These are phyloP conservation scores for Chrysemys picta DNA, from an alignment of 2,113 vertebrate genomes.

Conservation along the genomic window DNA sequence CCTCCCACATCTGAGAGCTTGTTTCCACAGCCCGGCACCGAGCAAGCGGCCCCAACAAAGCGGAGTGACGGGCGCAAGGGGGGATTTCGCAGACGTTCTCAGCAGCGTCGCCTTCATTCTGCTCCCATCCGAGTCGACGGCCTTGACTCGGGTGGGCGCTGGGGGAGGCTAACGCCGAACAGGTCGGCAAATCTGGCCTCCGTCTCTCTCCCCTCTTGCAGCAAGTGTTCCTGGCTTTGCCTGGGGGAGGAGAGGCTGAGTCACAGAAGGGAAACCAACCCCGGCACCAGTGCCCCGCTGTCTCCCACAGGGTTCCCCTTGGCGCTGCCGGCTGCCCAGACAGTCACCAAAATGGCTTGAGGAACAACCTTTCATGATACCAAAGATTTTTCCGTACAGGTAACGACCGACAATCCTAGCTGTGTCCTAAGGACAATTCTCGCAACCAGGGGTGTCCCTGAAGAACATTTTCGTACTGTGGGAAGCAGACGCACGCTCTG, in stretches of 20 bases:
- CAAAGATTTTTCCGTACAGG: constrained; percentile 67
- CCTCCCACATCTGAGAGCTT: too few species aligned
- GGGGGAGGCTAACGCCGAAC: too few species aligned
- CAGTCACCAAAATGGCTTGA: constrained; percentile 46
- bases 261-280: neutral
- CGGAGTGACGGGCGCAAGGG: neutral
- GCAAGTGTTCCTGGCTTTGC: neutral
- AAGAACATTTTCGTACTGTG: constrained; percentile 50
- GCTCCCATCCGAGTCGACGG: neutral
- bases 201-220: fast-evolving
- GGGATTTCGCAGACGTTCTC: neutral
- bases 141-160: neutral
- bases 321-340: neutral
- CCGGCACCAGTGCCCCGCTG: neutral
- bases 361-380: constrained; percentile 65
- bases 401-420: constrained; percentile 75
- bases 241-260: neutral
- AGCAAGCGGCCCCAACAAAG: fast-evolving
- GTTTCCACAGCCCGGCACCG: neutral
- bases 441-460: constrained; percentile 43
- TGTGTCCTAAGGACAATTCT: constrained; percentile 72
- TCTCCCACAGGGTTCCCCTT: fast-evolving
- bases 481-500: neutral
- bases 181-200: fast-evolving
- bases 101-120: too few species aligned